Base-by-base conservation (phyloP, 2,888 invertebrate genomes). In the Osmoderma eremita region DNA sequence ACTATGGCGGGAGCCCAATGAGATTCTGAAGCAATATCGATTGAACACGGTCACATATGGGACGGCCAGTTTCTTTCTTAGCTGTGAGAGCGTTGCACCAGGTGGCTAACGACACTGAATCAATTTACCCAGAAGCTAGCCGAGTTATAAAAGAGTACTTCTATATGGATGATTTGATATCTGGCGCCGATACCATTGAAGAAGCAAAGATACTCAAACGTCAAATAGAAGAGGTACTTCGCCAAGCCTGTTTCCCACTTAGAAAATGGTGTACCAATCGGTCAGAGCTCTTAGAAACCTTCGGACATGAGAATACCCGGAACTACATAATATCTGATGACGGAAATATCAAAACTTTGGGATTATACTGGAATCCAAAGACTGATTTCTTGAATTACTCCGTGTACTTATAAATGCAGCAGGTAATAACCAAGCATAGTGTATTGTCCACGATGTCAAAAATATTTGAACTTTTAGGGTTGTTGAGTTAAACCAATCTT, bases 381-480 rank as follows among this genome's bases (percentile, higher is more conserved):
- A 36, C 36, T n/a, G 51, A 3, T 6, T 13, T 13, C 1, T 30
- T 51, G 15, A 51, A 13, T 36, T 51, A 30, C 13, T 51, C 51
- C 13, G 30, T 51, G 13, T 30, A 30, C 30, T 51, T 51, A 30
- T 24, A 51, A 8, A n/a, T 51, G 1, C n/a, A 51, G 1, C 15
- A 15, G 20, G 30, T 15, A 15, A 13, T n/a, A 30, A 51, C 30
- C 13, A 51, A 51, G 30, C 51, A 13, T 15, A 51, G 13, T 13
- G 15, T 51, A 51, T 51, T 51, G 17, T 51, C 51, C 5, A 15
- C 51, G 2, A 51, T 51, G n/a, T 51, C 51, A 13, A 51, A 30
- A 30, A 15, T 24, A 8, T 51, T 30, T 30, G 51, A 30, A n/a
- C 36, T 30, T 2, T 13, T 30, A 30, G 24, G 51, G 12, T 13